Evolutionary conservation across 2,888 invertebrate species (phyloP).

Genomic region (Quadriops clusia): DNA sequence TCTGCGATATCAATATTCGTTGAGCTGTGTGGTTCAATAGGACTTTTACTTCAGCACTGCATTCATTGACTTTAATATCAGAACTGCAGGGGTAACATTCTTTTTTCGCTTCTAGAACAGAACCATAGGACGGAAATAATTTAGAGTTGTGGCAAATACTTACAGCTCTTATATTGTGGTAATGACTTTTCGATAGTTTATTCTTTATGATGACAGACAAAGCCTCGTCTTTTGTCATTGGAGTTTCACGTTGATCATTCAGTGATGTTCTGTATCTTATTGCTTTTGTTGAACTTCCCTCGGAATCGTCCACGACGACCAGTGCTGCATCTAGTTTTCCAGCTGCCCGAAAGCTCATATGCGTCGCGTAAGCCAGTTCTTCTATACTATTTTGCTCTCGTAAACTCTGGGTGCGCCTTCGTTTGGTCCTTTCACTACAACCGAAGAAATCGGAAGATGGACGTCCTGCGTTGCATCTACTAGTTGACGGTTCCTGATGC

Average conservation of each 20-base stretch:
- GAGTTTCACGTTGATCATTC: background rate
- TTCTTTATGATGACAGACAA: conserved; percentile 13
- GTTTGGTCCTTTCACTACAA: conserved; percentile 16
- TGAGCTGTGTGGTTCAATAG: conserved; percentile 17
- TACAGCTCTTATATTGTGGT: conserved; percentile 3
- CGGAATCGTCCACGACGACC: conserved; percentile 14
- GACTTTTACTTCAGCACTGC: conserved; percentile 17
- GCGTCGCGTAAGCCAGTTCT: conserved; percentile 13
- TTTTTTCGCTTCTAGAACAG: conserved; percentile 14
- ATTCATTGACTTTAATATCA: conserved; percentile 15
- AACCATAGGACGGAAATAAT: conserved; percentile 15
- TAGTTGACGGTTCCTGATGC: no score
- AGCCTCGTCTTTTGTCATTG: conserved; percentile 7
- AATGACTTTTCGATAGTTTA: conserved; percentile 9
- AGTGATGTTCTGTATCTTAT: conserved; percentile 13
- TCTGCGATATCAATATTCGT: conserved; percentile 12
- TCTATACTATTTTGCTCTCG: conserved; percentile 10
- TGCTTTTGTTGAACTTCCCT: conserved; percentile 14
- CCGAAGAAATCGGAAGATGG: conserved; percentile 13
- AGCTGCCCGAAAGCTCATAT: conserved; percentile 17
- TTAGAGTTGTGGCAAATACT: conserved; percentile 5
- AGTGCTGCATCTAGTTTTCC: conserved; percentile 16
- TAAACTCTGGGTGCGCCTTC: conserved; percentile 12
- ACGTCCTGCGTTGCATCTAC: no score
- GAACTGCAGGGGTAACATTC: conserved; percentile 16